Evolutionary conservation across 2,113 vertebrate genomes (phyloP).

Genomic region (Pomatorhinus ruficollis): DNA sequence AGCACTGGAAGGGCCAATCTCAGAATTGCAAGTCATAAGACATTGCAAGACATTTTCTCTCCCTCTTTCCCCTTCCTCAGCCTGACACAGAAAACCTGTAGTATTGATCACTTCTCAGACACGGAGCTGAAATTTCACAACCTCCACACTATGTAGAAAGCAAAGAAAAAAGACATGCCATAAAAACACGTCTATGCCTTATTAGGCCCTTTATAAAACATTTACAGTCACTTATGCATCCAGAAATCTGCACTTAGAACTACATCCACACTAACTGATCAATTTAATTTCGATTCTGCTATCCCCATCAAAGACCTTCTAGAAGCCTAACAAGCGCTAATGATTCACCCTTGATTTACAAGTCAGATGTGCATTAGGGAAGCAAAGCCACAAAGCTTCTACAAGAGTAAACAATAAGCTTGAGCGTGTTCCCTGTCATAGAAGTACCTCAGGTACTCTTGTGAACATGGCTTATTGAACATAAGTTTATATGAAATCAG

Average conservation of each 20-base stretch:
- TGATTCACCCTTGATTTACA: not conserved
- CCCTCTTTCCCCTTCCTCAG: constrained; percentile 43
- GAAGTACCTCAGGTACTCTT: not conserved
- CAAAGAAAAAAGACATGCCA: not conserved
- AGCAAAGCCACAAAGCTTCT: not conserved
- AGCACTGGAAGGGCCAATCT: not conserved
- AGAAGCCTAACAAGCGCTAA: not conserved
- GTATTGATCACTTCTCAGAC: not conserved
- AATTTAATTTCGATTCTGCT: not conserved
- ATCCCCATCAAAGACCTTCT: not conserved
- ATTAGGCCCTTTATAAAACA: not conserved
- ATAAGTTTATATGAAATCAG: not conserved
- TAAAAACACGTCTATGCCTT: not conserved
- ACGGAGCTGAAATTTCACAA: not conserved
- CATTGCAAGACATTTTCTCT: constrained; percentile 15
- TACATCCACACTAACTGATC: not conserved
- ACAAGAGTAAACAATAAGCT: not conserved
- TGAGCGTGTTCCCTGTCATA: not conserved
- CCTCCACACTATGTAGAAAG: not conserved
- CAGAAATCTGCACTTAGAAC: not conserved
- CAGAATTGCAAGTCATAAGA: constrained; percentile 11
- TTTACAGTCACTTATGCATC: not conserved
- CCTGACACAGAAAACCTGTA: constrained; percentile 43
- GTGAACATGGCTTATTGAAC: not conserved
- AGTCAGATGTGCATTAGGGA: not conserved